Evolutionary conservation across 1,140 invertebrate species (phyloP).

Genomic region (Sarcophaga bullata): DNA sequence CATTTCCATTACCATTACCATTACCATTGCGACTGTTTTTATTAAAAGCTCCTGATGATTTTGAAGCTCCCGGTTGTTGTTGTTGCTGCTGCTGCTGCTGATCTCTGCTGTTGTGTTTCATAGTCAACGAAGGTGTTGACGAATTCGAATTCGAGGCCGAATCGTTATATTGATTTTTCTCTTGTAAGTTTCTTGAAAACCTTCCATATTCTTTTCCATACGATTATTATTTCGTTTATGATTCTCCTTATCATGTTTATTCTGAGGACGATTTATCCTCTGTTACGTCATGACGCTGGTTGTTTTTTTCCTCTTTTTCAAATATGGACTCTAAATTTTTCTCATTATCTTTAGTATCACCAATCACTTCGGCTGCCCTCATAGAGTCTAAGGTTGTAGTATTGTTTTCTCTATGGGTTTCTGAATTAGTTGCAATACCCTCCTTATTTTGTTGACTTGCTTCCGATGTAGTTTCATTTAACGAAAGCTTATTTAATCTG

Average conservation of each 20-base stretch:
- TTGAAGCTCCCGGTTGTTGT: not conserved
- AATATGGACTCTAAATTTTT: conserved; percentile 11
- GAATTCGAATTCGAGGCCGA: conserved; percentile 18
- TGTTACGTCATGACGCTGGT: conserved; percentile 24
- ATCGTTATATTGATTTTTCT: conserved; percentile 26
- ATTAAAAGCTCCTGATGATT: conserved; percentile 24
- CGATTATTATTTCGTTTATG: conserved; percentile 3
- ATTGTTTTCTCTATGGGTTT: not conserved
- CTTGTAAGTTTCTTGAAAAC: conserved; percentile 23
- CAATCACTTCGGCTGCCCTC: not conserved
- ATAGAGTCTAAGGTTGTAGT: not conserved
- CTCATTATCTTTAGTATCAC: not conserved
- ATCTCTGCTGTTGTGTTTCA: conserved; percentile 3
- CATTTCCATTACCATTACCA: not conserved
- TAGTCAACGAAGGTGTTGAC: not conserved
- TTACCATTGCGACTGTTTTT: not conserved
- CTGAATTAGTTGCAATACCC: not conserved
- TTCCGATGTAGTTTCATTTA: conserved; percentile 31
- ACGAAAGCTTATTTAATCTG: conserved; percentile 48
- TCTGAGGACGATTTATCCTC: conserved; percentile 33
- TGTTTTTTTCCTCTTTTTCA: conserved; percentile 15
- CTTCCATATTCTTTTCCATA: conserved; percentile 52
- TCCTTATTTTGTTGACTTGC: conserved; percentile 24
- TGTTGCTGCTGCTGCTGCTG: not conserved
- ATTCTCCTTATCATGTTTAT: conserved; percentile 31